Evolutionary conservation across 2,797 vertebrate species (phyloP).

Genomic region (Acipenser transmontanus): DNA sequence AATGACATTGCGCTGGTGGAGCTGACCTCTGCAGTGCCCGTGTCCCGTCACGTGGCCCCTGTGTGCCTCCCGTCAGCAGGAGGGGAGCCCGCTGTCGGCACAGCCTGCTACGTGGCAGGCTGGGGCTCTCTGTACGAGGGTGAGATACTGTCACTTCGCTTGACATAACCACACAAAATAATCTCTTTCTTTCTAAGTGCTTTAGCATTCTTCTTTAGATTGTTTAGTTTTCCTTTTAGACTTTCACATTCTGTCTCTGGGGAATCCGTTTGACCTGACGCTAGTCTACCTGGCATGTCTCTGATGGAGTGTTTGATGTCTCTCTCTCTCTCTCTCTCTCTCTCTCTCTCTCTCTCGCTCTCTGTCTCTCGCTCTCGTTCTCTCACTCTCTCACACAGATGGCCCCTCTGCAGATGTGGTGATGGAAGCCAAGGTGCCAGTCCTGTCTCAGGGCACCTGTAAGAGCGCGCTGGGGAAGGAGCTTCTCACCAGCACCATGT

Average conservation of each 20-base stretch:
- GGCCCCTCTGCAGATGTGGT: conserved; percentile 79
- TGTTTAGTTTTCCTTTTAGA: background rate
- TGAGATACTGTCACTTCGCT: conserved; percentile 32
- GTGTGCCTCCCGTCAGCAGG: conserved; percentile 77
- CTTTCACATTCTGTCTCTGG: background rate
- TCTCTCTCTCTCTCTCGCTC: conserved; percentile 1
- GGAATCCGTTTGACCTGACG: background rate
- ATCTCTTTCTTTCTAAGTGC: too few species aligned
- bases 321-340: too few species aligned
- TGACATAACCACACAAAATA: too few species aligned
- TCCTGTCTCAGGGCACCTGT: conserved; percentile 78
- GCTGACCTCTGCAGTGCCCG: conserved; percentile 63
- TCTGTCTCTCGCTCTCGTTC: conserved; percentile 15
- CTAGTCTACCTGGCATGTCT: background rate
- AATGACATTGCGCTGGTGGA: conserved; percentile 85
- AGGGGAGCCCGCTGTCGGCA: conserved; percentile 67
- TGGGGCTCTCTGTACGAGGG: conserved; percentile 93
- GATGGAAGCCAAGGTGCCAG: conserved; percentile 84
- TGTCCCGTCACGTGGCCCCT: conserved; percentile 56
- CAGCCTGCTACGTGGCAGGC: conserved; percentile 78
- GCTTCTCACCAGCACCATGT: conserved; percentile 81
- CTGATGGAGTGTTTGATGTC: too few species aligned
- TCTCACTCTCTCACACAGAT: conserved; percentile 49
- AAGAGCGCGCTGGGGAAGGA: conserved; percentile 73
- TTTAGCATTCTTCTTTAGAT: background rate